Conservation (phyloP, 2,888 invertebrate genomes). For the Tenthredo distinguenda region DNA sequence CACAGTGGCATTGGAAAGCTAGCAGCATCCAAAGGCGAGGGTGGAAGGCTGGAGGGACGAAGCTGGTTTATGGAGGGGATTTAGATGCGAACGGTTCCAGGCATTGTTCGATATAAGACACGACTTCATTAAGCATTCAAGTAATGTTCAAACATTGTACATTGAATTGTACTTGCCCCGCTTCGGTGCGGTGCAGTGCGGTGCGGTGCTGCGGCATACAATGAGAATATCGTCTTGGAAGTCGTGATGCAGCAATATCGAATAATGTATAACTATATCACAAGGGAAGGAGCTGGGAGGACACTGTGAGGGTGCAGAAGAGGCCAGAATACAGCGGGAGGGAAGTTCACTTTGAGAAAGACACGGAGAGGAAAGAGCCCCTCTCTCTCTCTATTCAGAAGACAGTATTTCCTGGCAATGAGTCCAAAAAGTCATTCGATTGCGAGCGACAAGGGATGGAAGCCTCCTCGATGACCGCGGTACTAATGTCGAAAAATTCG, state of each 20-base stretch:
- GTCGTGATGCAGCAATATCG: constrained; percentile 74
- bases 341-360: constrained; percentile 12
- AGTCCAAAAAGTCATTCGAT: constrained; percentile 46
- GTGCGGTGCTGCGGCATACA: constrained; percentile 65
- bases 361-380: constrained; percentile 50
- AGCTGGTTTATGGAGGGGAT: constrained; percentile 68
- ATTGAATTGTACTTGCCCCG: constrained; percentile 70
- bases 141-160: constrained; percentile 74
- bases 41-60: constrained; percentile 48
- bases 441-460: background rate
- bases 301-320: constrained; percentile 47
- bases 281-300: constrained; percentile 54
- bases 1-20: constrained; percentile 3
- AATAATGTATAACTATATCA: constrained; percentile 73
- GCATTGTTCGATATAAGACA: constrained; percentile 75
- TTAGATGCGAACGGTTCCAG: constrained; percentile 69
- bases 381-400: background rate
- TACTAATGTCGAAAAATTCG: background rate
- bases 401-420: constrained; percentile 58
- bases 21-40: constrained; percentile 53
- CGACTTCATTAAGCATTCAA: constrained; percentile 76
- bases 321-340: background rate
- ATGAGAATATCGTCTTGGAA: constrained; percentile 72
- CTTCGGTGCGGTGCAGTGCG: constrained; percentile 55
- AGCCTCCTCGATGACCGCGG: background rate